A percentile compares a stretch with the other conserved stretches of the same genome.
phyloP scores from a whole-genome alignment of 2,888 invertebrate species.

The Heteropelma amictum region DNA sequence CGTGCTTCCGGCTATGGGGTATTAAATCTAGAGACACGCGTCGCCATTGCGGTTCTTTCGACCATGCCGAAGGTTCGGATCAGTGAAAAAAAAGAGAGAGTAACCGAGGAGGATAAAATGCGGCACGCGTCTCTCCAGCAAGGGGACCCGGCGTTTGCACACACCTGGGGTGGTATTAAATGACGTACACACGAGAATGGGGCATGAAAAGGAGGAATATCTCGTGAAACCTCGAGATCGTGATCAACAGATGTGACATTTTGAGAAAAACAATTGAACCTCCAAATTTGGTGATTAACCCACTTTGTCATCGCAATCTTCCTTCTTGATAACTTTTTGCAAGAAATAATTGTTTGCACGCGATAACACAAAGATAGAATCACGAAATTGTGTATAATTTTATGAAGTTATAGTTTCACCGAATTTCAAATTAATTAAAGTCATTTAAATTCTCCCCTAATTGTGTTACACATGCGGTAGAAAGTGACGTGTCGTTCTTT shows the following conservation, averaged over 20 bases:
- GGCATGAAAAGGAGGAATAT: background rate
- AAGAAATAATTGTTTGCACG: no score
- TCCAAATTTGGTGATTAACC: no score
- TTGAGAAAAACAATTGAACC: no score
- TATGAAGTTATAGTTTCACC: no score
- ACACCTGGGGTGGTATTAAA: background rate
- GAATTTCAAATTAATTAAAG: no score
- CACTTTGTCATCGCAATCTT: no score
- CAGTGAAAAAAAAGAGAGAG: background rate
- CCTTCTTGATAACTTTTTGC: no score
- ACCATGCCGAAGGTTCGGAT: conserved; percentile 14
- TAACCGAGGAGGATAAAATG: background rate
- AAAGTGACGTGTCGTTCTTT: no score
- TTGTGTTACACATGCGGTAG: no score
- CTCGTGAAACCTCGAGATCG: background rate
- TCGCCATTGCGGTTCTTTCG: conserved; percentile 9
- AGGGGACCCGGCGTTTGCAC: background rate
- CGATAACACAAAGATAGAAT: no score
- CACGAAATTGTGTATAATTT: no score
- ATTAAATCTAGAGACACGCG: conserved; percentile 35
- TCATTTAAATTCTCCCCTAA: no score
- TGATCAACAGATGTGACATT: background rate
- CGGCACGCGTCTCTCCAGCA: conserved; percentile 15
- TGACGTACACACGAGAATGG: conserved; percentile 4
- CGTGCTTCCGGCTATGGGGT: conserved; percentile 46